Conservation (phyloP, 2,797 vertebrate genomes). For the Danio tinwini region DNA sequence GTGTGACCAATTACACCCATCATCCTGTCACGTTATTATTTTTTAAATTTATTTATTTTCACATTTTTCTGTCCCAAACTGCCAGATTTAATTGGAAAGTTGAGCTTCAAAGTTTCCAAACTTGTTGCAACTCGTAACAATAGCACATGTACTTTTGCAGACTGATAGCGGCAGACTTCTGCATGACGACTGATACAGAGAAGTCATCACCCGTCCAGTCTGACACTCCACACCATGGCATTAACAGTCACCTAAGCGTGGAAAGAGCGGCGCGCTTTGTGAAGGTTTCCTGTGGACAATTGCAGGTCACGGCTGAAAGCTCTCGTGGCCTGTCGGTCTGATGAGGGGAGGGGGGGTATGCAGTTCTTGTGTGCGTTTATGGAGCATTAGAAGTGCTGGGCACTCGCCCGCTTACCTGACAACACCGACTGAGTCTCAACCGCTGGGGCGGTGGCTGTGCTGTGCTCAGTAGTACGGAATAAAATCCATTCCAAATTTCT, state of each 20-base stretch:
- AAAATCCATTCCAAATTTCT: conserved; percentile 13
- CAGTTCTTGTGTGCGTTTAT: conserved; percentile 25
- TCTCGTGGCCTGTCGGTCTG: conserved; percentile 41
- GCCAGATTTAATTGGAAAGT: conserved; percentile 50
- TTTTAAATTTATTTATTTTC: conserved; percentile 39
- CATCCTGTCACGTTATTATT: conserved; percentile 30
- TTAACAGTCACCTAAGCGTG: conserved; percentile 33
- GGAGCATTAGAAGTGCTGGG: conserved; percentile 36
- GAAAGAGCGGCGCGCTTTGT: conserved; percentile 23
- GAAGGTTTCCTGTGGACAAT: conserved; percentile 50
- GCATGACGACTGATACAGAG: conserved; percentile 13
- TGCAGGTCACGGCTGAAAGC: conserved; percentile 54
- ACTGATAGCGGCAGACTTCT: not conserved
- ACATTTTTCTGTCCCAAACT: conserved; percentile 26
- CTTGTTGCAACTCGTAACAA: conserved; percentile 18
- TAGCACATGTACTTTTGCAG: not conserved
- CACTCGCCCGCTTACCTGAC: conserved; percentile 33
- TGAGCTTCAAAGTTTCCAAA: conserved; percentile 35
- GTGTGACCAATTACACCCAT: conserved; percentile 56
- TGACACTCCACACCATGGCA: conserved; percentile 24
- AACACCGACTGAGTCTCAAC: conserved; percentile 7
- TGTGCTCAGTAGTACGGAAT: conserved; percentile 16
- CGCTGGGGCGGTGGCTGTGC: conserved; percentile 7
- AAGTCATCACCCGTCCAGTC: conserved; percentile 39
- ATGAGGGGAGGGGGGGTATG: conserved; percentile 41